Conservation (phyloP, 1,140 invertebrate genomes). For the Procambarus virginalis region DNA sequence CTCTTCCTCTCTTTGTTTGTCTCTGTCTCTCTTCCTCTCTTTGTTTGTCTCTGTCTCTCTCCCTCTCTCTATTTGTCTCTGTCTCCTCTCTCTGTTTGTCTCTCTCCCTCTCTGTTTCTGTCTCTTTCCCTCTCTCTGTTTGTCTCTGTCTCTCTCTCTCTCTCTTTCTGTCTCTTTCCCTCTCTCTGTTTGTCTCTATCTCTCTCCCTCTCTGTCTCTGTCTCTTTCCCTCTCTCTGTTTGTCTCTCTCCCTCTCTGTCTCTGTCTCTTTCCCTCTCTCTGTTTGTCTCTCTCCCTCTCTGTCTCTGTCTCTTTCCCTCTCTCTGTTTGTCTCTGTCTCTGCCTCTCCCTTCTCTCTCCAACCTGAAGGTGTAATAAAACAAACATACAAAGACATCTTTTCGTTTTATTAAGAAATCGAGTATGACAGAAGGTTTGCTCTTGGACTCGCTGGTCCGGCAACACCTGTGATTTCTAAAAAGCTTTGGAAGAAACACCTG, state of each 20-base stretch:
- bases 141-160: too few relatives aligned
- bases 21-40: too few relatives aligned
- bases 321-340: not conserved
- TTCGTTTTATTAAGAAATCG: conserved; percentile 37
- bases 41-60: too few relatives aligned
- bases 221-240: not conserved
- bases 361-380: not conserved
- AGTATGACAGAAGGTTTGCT: conserved; percentile 15
- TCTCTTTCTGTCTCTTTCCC: too few relatives aligned
- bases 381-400: not conserved
- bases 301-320: not conserved
- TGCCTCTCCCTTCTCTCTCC: not conserved
- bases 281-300: not conserved
- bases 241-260: conserved; percentile 21
- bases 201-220: too few relatives aligned
- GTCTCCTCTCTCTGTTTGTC: too few relatives aligned
- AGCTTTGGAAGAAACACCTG: conserved; percentile 29
- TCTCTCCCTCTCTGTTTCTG: too few relatives aligned
- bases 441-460: not conserved
- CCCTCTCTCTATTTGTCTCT: too few relatives aligned
- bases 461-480: conserved; percentile 31
- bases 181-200: too few relatives aligned
- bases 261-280: not conserved
- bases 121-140: too few relatives aligned
- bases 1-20: too few relatives aligned